Evolutionary conservation across 2,888 invertebrate genomes (phyloP), one percentile per base, ranked within the genome.

Genomic region (Lydus trimaculatus): DNA sequence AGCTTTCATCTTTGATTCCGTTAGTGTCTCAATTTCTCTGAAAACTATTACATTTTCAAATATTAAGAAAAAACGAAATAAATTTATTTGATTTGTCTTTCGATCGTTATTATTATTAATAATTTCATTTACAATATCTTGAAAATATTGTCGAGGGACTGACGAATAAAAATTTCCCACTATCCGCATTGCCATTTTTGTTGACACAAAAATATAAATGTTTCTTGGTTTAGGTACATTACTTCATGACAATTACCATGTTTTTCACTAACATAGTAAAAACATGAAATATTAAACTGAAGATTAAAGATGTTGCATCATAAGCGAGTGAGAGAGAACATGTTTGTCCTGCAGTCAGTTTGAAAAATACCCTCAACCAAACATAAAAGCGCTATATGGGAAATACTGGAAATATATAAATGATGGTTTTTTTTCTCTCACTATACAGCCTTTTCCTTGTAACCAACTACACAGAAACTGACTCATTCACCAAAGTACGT

Each of bases 301-400:
- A 82, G 82, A 83, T 82, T 82, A 83, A 82, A 82, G 82, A 81
- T 72, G 81, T 82, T 81, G 81, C 81, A 77, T 78, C 76, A 80
- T 76, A 8, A 43, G n/a, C 0, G n/a, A n/a, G 7, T 7, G 7
- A 43, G 81, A 75, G 75, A 75, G 75, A 78, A 79, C 79, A 80
- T 78, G 81, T 81, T 81, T 81, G 81, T 81, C 81, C 82, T 75
- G 76, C 73, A 78, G 75, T 79, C 79, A 71, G 74, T 70, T 75
- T 82, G 81, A 82, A 81, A 83, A 82, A 82, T 83, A 77, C 78
- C 43, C 77, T 76, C 78, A 71, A 75, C 76, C 77, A 77, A 80
- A 81, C 79, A 79, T 80, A 79, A 81, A 82, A 82, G 80, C 79
- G 78, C 79, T n/a, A 43, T 43, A 78, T 80, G 81, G 81, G 78